Conservation (phyloP, 2,113 vertebrate genomes). For the Ailuropoda melanoleuca region DNA sequence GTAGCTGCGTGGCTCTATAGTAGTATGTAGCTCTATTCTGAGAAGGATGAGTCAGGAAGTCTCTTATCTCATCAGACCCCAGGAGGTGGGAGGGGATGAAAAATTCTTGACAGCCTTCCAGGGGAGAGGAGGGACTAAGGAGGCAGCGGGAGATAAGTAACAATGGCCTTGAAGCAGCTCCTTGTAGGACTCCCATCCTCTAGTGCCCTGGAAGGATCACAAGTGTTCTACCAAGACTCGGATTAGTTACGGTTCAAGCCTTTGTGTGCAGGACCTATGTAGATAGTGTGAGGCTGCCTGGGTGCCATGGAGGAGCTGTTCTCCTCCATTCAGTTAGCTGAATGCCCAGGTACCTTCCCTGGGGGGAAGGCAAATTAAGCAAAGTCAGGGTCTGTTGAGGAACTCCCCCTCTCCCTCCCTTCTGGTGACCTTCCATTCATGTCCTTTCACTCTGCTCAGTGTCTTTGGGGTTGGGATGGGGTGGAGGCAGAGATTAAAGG, state of each 20-base stretch:
- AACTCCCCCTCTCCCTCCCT: background rate
- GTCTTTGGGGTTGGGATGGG: background rate
- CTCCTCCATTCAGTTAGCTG: background rate
- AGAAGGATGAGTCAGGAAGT: conserved; percentile 5
- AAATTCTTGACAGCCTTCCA: background rate
- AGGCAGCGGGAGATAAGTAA: background rate
- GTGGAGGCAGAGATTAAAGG: background rate
- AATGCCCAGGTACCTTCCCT: background rate
- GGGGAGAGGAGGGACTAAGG: background rate
- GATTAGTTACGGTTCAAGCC: background rate
- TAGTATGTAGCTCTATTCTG: conserved; percentile 15
- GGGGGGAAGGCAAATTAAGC: background rate
- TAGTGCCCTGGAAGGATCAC: background rate
- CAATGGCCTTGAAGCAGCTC: background rate
- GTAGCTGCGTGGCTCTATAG: background rate
- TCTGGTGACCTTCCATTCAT: background rate
- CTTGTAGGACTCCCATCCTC: background rate
- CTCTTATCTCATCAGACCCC: background rate
- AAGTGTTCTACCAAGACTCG: background rate
- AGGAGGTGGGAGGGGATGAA: background rate
- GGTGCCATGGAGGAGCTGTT: background rate
- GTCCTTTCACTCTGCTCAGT: background rate
- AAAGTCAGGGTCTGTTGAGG: background rate
- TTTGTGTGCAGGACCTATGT: background rate
- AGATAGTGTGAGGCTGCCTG: background rate